phyloP scores from a whole-genome alignment of 2,113 vertebrate species.

The Tyrannus savana region DNA sequence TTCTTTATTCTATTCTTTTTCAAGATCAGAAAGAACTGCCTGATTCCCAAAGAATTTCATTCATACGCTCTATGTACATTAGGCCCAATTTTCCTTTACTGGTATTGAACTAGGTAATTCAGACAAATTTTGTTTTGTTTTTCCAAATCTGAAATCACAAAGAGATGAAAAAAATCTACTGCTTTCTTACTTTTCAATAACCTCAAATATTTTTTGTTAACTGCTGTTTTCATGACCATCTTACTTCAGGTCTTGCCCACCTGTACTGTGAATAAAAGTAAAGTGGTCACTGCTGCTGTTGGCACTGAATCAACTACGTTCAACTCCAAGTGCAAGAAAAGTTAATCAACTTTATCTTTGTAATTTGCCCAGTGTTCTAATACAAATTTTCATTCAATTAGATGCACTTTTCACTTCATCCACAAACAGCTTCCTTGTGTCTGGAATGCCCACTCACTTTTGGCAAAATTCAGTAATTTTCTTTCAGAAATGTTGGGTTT shows the following conservation, averaged over 20 bases:
- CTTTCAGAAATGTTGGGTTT: background rate
- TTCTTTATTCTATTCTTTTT: background rate
- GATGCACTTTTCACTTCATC: background rate
- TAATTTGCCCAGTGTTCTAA: background rate
- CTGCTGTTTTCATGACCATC: background rate
- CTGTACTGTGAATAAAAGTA: background rate
- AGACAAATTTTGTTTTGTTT: background rate
- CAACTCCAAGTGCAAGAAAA: background rate
- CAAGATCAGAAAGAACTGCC: background rate
- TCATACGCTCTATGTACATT: background rate
- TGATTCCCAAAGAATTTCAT: background rate
- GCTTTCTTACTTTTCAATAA: background rate
- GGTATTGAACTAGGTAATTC: background rate
- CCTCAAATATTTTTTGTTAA: background rate
- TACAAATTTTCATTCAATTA: background rate
- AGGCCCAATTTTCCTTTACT: background rate
- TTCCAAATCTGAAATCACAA: background rate
- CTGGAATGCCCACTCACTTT: background rate
- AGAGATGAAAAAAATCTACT: background rate
- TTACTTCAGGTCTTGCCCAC: background rate
- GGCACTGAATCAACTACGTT: background rate
- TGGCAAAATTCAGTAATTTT: background rate
- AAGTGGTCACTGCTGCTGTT: background rate
- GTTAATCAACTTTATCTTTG: background rate
- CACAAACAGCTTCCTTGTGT: background rate